A percentile compares a stretch with the other conserved stretches of the same genome.
Evolutionary conservation across 2,797 vertebrate species (phyloP).

Genomic region (Mus caroli): DNA sequence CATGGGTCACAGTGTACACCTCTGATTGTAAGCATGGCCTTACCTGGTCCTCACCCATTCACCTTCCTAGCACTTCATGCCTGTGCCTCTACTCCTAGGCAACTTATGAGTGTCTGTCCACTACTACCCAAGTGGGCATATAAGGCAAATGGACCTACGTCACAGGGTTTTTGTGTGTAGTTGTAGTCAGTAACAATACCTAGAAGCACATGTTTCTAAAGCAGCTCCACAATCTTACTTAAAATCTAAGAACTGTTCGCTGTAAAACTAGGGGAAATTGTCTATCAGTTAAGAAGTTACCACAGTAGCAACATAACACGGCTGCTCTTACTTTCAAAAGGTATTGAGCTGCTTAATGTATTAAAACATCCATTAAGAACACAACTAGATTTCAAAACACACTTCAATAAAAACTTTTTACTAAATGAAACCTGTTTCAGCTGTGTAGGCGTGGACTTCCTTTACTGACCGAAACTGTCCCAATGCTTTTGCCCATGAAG

Average conservation of each 20-base stretch:
- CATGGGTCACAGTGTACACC: too few relatives aligned
- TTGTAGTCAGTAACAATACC: neutral
- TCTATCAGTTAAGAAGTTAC: neutral
- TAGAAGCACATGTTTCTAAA: neutral
- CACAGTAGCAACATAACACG: accelerated
- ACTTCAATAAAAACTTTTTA: neutral
- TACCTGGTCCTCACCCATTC: neutral
- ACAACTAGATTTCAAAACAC: neutral
- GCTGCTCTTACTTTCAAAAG: neutral
- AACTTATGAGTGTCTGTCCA: neutral
- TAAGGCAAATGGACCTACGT: neutral
- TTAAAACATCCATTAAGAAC: neutral
- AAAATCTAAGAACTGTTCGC: neutral
- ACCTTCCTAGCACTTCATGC: neutral
- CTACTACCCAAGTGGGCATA: neutral
- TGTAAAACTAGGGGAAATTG: neutral
- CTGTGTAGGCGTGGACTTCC: accelerated
- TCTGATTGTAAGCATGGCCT: too few relatives aligned
- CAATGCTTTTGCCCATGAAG: accelerated
- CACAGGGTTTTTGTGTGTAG: neutral
- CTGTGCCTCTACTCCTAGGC: neutral
- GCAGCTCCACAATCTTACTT: neutral
- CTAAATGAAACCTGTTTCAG: neutral
- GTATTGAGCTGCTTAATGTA: neutral
- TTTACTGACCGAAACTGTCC: neutral